Evolutionary conservation across 2,113 vertebrate species (phyloP).

Genomic region (Oncorhynchus mykiss): DNA sequence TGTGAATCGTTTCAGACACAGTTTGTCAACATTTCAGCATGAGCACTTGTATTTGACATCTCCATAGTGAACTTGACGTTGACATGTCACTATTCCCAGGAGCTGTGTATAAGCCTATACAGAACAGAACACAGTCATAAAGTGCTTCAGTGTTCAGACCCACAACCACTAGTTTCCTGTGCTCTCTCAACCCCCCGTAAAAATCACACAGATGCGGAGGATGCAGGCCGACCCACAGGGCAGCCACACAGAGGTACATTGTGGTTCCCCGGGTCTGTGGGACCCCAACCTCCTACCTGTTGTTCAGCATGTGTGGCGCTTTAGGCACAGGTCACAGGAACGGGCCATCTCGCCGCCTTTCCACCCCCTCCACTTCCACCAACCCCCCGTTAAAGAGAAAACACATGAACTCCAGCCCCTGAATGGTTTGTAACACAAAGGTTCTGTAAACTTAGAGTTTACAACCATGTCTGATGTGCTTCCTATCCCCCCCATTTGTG

Average conservation of each 20-base stretch:
- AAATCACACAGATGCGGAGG: slow-evolving; percentile 70
- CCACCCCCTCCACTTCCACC: slow-evolving; percentile 36
- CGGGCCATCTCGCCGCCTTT: slow-evolving; percentile 42
- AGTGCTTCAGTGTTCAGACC: slow-evolving; percentile 46
- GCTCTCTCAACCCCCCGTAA: slow-evolving; percentile 63
- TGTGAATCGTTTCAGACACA: background rate
- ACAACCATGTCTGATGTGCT: background rate
- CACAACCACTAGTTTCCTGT: slow-evolving; percentile 57
- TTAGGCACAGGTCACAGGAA: slow-evolving; percentile 45
- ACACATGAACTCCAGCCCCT: background rate
- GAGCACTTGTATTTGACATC: slow-evolving; percentile 27
- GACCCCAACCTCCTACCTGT: background rate
- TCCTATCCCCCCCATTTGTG: background rate
- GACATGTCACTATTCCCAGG: slow-evolving; percentile 35
- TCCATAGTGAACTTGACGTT: slow-evolving; percentile 21
- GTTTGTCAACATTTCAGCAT: slow-evolving; percentile 18
- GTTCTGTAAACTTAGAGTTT: background rate
- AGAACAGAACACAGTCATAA: slow-evolving; percentile 57
- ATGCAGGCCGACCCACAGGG: slow-evolving; percentile 49
- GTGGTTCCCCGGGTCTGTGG: slow-evolving; percentile 37
- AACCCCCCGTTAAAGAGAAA: background rate
- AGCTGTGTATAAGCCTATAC: slow-evolving; percentile 45
- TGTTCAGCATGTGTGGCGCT: slow-evolving; percentile 46
- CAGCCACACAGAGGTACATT: slow-evolving; percentile 67
- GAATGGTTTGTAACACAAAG: background rate